Conservation (phyloP, 2,797 vertebrate genomes). For the Trichosurus vulpecula region DNA sequence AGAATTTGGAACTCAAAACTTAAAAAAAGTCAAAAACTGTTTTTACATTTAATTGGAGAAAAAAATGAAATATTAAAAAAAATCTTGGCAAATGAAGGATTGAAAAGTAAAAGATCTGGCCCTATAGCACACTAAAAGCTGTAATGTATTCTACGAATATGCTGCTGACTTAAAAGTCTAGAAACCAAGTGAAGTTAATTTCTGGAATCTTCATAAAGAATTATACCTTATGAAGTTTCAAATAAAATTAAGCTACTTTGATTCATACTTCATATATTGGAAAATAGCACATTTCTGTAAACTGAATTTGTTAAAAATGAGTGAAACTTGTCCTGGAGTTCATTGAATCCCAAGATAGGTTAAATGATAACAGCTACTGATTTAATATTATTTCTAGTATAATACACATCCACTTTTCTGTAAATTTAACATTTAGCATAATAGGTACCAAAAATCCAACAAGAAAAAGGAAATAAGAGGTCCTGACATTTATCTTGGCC, state of each 20-base stretch:
- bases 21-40: too few species aligned
- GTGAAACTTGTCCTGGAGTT: slow-evolving; percentile 1
- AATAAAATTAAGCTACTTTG: background rate
- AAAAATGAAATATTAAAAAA: too few species aligned
- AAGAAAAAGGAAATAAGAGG: slow-evolving; percentile 23
- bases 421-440: background rate
- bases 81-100: too few species aligned
- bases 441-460: background rate
- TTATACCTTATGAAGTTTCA: background rate
- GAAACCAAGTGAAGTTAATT: too few species aligned
- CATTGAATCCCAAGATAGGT: background rate
- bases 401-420: background rate
- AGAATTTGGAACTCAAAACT: too few species aligned
- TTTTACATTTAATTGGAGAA: too few species aligned
- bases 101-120: too few species aligned
- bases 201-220: too few species aligned
- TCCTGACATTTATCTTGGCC: background rate
- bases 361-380: slow-evolving; percentile 13
- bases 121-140: too few species aligned
- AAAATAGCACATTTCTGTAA: background rate
- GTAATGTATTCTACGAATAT: too few species aligned
- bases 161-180: too few species aligned
- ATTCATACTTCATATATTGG: background rate
- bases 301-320: slow-evolving; percentile 16
- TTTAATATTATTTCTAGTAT: background rate